Evolutionary conservation across 2,113 vertebrate genomes (phyloP).

Genomic region (Cercocebus atys): DNA sequence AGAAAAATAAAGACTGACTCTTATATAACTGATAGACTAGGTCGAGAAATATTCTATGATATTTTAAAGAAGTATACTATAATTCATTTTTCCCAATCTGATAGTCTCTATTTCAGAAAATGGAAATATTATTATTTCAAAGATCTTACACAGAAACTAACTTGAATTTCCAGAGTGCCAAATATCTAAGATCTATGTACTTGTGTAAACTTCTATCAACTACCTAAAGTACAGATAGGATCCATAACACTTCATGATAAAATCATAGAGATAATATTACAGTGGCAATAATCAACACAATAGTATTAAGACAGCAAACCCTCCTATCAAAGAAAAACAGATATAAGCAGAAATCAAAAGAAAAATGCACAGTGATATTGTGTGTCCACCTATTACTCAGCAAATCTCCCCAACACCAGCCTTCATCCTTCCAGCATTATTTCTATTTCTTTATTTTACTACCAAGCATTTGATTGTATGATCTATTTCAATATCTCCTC

Average conservation of each 20-base stretch:
- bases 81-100: neutral
- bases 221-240: neutral
- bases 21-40: neutral
- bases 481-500: neutral
- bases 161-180: neutral
- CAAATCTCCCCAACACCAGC: neutral
- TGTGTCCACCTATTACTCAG: neutral
- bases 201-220: neutral
- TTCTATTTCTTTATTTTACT: slow-evolving; percentile 33
- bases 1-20: neutral
- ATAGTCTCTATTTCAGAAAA: neutral
- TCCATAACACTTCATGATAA: neutral
- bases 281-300: neutral
- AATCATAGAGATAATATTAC: neutral
- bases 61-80: neutral
- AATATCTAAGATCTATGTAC: neutral
- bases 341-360: neutral
- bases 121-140: neutral
- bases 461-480: neutral
- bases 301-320: neutral
- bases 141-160: neutral
- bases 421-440: neutral
- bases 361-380: neutral
- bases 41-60: neutral
- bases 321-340: neutral